phyloP scores from a whole-genome alignment of 2,797 vertebrate species.

The Leptodactylus fallax region DNA sequence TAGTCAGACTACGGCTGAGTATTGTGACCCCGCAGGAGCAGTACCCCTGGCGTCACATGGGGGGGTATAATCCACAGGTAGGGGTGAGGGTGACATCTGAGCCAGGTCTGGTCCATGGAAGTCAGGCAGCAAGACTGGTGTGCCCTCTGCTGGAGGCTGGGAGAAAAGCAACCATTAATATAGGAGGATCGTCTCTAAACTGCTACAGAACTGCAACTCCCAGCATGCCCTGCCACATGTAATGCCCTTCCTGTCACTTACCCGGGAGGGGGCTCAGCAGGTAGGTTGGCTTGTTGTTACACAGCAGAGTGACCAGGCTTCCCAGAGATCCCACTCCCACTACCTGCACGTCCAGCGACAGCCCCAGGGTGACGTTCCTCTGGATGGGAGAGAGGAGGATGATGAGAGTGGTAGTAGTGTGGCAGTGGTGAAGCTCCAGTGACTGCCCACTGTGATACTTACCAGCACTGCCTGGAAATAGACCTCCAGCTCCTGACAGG shows the following conservation, averaged over 20 bases:
- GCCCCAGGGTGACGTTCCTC: constrained; percentile 46
- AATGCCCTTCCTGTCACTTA: constrained; percentile 38
- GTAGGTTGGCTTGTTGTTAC: constrained; percentile 65
- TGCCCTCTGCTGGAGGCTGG: constrained; percentile 45
- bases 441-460: background rate
- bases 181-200: fast-evolving
- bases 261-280: constrained; percentile 51
- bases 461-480: constrained; percentile 66
- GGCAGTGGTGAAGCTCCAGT: background rate
- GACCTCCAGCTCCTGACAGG: constrained; percentile 64
- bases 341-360: constrained; percentile 55
- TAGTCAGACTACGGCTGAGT: no score
- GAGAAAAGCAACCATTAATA: background rate
- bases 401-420: background rate
- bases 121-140: constrained; percentile 39
- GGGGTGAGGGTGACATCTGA: no score
- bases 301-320: constrained; percentile 60
- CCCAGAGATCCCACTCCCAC: constrained; percentile 50
- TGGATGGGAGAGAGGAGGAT: constrained; percentile 6
- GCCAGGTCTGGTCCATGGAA: background rate
- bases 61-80: no score
- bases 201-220: no score
- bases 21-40: no score
- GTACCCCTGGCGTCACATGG: no score
- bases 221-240: background rate